Conservation (phyloP, 2,113 vertebrate genomes). For the Chloroceryle aenea region DNA sequence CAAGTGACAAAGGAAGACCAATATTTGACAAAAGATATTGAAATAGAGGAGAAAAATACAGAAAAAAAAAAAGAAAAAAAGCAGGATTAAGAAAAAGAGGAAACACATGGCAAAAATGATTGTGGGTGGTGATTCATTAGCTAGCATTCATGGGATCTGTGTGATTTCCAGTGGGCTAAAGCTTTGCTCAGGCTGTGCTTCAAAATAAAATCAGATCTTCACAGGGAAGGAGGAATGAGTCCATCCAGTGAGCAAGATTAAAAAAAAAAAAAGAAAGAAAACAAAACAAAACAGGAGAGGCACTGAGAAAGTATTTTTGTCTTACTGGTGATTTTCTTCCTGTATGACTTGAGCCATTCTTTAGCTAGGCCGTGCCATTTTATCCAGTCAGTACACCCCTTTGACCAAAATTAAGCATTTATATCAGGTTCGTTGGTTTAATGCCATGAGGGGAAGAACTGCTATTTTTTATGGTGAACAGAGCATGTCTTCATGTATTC, state of each 20-base stretch:
- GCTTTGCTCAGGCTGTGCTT: accelerated
- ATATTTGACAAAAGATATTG: not conserved
- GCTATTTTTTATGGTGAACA: not conserved
- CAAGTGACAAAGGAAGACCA: not conserved
- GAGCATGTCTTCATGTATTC: not conserved
- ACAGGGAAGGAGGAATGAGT: not conserved
- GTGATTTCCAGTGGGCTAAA: not conserved
- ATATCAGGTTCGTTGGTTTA: not conserved
- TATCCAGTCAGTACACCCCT: not conserved
- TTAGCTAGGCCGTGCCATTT: not conserved
- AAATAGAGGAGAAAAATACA: not conserved
- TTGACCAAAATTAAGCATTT: not conserved
- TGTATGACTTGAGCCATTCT: not conserved
- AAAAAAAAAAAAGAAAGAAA: not conserved
- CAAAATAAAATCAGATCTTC: not conserved
- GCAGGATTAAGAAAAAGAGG: not conserved
- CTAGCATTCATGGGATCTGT: not conserved
- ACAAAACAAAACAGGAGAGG: not conserved
- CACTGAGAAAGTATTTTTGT: not conserved
- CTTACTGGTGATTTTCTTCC: not conserved
- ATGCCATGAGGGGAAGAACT: not conserved
- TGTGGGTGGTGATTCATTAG: not conserved
- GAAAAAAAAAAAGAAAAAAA: not conserved
- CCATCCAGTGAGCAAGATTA: not conserved
- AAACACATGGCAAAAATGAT: not conserved